Conservation (phyloP, 2,113 vertebrate genomes). For the Sakesphorus luctuosus region DNA sequence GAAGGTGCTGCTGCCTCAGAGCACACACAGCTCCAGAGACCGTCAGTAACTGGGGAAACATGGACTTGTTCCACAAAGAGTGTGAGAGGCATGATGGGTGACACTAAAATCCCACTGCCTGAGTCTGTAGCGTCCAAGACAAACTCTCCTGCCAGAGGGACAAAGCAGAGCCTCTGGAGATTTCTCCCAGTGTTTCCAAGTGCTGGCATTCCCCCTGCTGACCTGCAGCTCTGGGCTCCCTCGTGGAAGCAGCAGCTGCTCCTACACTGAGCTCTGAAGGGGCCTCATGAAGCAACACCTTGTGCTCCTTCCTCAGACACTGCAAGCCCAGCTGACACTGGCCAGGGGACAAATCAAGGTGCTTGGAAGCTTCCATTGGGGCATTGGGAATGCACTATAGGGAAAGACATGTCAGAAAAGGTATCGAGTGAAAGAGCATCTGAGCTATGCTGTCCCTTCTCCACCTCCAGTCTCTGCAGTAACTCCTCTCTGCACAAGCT, state of each 20-base stretch:
- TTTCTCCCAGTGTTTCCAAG: not conserved
- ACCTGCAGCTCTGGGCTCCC: not conserved
- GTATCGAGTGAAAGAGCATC: constrained; percentile 4
- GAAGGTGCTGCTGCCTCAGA: not conserved
- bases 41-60: not conserved
- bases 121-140: not conserved
- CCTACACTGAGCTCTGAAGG: not conserved
- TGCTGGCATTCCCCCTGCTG: not conserved
- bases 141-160: not conserved
- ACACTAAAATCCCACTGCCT: not conserved
- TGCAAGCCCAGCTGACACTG: not conserved
- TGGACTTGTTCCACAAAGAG: not conserved
- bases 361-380: constrained; percentile 15
- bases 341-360: not conserved
- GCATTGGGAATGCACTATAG: not conserved
- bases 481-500: not conserved
- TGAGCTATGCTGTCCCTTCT: not conserved
- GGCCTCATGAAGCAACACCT: not conserved
- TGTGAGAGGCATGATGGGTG: not conserved
- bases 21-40: not conserved
- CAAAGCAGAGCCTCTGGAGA: not conserved
- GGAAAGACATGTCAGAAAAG: constrained; percentile 17
- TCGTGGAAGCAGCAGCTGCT: not conserved
- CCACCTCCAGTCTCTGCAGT: not conserved
- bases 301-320: not conserved